A percentile compares a stretch with the other conserved stretches of the same genome.
phyloP scores from a whole-genome alignment of 2,797 vertebrate genomes.

The Sebastes alutus region DNA sequence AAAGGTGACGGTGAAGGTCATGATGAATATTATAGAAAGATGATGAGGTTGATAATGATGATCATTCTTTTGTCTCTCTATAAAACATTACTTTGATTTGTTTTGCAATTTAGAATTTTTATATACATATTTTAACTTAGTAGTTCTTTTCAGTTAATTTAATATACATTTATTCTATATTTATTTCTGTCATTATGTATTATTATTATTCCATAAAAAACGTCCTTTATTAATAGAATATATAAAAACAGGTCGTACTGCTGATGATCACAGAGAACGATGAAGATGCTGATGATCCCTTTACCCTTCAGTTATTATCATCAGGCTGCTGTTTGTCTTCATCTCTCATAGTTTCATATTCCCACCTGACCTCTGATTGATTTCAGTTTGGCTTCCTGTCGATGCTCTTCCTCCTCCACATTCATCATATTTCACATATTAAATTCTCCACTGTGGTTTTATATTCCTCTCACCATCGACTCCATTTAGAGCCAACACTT shows the following conservation, averaged over 20 bases:
- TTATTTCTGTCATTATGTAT: background rate
- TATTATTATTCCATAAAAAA: no score
- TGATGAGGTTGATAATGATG: background rate
- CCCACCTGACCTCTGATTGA: conserved; percentile 48
- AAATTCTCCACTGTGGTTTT: conserved; percentile 44
- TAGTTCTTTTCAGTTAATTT: background rate
- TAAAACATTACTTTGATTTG: background rate
- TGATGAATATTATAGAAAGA: background rate
- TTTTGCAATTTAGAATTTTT: background rate
- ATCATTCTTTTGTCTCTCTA: background rate
- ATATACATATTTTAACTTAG: background rate
- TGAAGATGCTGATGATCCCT: background rate
- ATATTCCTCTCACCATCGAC: conserved; percentile 38
- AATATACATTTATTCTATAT: background rate
- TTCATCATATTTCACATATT: conserved; percentile 60
- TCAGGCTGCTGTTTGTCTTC: background rate
- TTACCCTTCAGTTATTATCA: background rate
- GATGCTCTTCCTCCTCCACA: conserved; percentile 39
- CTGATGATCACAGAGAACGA: background rate
- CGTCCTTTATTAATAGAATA: background rate
- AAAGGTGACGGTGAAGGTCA: conserved; percentile 13
- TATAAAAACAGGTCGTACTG: no score
- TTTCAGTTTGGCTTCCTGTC: conserved; percentile 60
- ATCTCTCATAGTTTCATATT: conserved; percentile 1
- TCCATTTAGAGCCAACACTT: conserved; percentile 53